A percentile compares a stretch with the other conserved stretches of the same genome.
Conservation (phyloP, 2,888 invertebrate genomes). For the Gibbula magus region DNA sequence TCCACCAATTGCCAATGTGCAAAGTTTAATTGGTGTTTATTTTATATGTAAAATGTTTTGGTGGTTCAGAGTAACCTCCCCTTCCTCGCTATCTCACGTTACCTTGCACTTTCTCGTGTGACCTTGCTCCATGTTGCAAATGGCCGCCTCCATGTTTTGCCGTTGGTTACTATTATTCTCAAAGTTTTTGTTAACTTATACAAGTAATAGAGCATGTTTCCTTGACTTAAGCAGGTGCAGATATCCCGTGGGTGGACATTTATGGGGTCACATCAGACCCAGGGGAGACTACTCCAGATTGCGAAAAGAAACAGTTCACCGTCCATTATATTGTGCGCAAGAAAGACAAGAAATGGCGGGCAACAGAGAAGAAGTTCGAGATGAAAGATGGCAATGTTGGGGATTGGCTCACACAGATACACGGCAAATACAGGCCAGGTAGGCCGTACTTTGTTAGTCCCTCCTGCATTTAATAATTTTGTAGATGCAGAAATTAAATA, state of each 20-base stretch:
- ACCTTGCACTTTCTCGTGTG: too few relatives aligned
- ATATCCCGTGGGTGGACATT: background rate
- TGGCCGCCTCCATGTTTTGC: too few relatives aligned
- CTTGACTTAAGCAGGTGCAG: background rate
- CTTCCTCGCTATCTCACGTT: too few relatives aligned
- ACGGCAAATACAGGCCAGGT: conserved; percentile 11
- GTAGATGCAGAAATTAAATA: too few relatives aligned
- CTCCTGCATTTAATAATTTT: background rate
- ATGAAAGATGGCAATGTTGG: background rate
- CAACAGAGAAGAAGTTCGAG: conserved; percentile 2
- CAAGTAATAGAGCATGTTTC: too few relatives aligned
- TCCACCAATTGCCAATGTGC: too few relatives aligned
- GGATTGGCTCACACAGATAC: conserved; percentile 1
- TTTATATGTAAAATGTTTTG: too few relatives aligned
- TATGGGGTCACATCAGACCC: background rate
- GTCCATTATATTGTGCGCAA: background rate
- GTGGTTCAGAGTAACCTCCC: too few relatives aligned
- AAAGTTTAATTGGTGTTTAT: too few relatives aligned
- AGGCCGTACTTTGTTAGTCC: background rate
- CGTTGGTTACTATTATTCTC: too few relatives aligned
- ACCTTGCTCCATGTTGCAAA: too few relatives aligned
- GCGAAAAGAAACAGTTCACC: background rate
- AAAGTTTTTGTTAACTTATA: too few relatives aligned
- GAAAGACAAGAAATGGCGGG: conserved; percentile 2
- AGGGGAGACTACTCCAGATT: background rate